A percentile compares a stretch with the other conserved stretches of the same genome.
These are phyloP conservation scores for Periphyllus acericola DNA, from an alignment of 2,888 invertebrate species.

Conservation along the genomic window DNA sequence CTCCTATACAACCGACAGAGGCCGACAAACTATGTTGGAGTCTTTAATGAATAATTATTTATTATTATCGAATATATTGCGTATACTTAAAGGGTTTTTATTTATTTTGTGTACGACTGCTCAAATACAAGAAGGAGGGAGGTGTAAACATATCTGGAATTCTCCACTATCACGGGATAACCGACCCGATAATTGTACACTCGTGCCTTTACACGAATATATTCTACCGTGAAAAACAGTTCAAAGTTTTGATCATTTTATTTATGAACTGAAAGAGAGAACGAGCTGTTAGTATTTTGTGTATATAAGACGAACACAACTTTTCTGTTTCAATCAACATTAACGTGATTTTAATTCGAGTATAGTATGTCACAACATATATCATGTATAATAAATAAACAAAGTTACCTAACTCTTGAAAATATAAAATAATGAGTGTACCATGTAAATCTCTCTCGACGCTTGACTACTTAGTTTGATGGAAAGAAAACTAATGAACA, in stretches of 20 bases:
- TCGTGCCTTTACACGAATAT: not conserved
- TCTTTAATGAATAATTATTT: too few relatives aligned
- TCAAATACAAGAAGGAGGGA: too few relatives aligned
- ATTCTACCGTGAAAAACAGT: not conserved
- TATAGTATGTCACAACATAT: conserved; percentile 15
- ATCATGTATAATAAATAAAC: conserved; percentile 47
- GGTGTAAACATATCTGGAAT: too few relatives aligned
- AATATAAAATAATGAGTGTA: conserved; percentile 31
- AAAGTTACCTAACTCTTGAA: conserved; percentile 44
- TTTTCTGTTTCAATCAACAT: conserved; percentile 48
- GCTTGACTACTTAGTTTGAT: conserved; percentile 37
- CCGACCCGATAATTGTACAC: too few relatives aligned
- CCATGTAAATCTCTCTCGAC: conserved; percentile 21
- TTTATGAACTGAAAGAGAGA: conserved; percentile 21
- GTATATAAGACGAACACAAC: conserved; percentile 25
- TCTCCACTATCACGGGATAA: too few relatives aligned
- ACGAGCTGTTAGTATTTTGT: conserved; percentile 22
- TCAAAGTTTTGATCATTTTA: conserved; percentile 28
- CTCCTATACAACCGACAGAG: too few relatives aligned
- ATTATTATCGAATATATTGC: too few relatives aligned
- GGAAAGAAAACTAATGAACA: conserved; percentile 45
- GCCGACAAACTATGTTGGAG: too few relatives aligned
- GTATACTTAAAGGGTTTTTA: too few relatives aligned
- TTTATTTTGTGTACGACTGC: too few relatives aligned
- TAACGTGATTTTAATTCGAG: conserved; percentile 37